Percentiles rank a stretch among this genome's conserved stretches.
Conservation (phyloP, 2,888 invertebrate species). For the Polymixis lichenea region DNA sequence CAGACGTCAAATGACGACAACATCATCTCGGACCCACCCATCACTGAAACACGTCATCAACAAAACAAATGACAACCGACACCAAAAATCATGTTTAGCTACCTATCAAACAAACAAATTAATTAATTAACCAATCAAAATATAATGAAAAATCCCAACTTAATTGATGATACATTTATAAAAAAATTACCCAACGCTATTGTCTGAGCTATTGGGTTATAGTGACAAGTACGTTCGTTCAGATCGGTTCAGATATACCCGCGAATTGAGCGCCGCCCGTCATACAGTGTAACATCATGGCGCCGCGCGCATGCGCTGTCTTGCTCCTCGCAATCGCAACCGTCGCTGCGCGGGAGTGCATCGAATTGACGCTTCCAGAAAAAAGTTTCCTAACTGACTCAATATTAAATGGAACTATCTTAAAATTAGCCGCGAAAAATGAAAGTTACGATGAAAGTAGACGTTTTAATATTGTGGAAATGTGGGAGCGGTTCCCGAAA, state of each 20-base stretch:
- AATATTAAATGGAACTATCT: conserved; percentile 81
- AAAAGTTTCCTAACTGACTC: conserved; percentile 76
- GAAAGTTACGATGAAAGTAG: conserved; percentile 77
- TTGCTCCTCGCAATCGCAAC: conserved; percentile 71
- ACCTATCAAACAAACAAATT: conserved; percentile 17
- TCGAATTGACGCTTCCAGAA: conserved; percentile 84
- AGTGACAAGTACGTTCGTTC: conserved; percentile 60
- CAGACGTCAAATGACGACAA: conserved; percentile 29
- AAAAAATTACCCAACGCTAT: conserved; percentile 72
- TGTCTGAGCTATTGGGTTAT: conserved; percentile 65
- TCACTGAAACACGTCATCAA: conserved; percentile 36
- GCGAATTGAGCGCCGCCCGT: conserved; percentile 70
- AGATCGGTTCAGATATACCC: conserved; percentile 70
- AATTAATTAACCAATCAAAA: conserved; percentile 44
- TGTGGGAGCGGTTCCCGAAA: conserved; percentile 85
- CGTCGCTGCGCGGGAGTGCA: conserved; percentile 83
- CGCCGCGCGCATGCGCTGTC: conserved; percentile 85
- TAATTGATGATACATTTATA: conserved; percentile 43
- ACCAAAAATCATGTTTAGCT: background rate
- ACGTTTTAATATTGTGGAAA: conserved; percentile 78
- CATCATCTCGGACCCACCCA: conserved; percentile 45
- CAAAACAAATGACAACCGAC: conserved; percentile 6
- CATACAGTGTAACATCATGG: conserved; percentile 84
- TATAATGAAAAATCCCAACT: conserved; percentile 21
- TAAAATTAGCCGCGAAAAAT: conserved; percentile 78